A percentile compares a stretch with the other conserved stretches of the same genome.
These are phyloP conservation scores for Gymnothorax reevesii DNA, from an alignment of 2,797 vertebrate genomes.

Conservation along the genomic window DNA sequence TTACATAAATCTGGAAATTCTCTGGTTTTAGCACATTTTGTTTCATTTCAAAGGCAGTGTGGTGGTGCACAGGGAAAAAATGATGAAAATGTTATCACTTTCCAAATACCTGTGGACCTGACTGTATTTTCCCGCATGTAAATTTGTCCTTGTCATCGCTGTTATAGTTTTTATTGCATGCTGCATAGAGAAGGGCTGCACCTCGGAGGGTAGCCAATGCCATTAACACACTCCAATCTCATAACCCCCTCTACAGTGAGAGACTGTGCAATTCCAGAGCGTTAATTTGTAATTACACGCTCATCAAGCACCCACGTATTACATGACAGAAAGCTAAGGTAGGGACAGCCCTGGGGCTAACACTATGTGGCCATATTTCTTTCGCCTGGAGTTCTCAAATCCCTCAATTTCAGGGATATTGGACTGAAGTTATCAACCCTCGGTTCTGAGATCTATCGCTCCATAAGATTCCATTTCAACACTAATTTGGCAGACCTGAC, in stretches of 20 bases:
- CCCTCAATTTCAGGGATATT: background rate
- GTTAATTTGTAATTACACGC: constrained; percentile 2
- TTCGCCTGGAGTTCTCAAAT: background rate
- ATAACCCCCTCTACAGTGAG: background rate
- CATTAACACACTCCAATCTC: background rate
- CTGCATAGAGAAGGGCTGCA: background rate
- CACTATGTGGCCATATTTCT: background rate
- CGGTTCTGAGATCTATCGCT: too few species aligned
- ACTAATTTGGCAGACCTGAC: too few species aligned
- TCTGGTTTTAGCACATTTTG: too few species aligned
- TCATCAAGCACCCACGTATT: background rate
- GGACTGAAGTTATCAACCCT: too few species aligned
- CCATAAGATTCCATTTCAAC: too few species aligned
- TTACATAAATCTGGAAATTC: too few species aligned
- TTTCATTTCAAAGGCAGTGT: too few species aligned
- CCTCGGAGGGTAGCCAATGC: background rate
- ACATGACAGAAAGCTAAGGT: background rate
- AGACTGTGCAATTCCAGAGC: background rate
- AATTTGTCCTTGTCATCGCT: too few species aligned
- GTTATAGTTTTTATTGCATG: background rate
- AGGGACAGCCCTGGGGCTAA: background rate
- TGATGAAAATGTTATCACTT: too few species aligned
- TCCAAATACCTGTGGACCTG: too few species aligned
- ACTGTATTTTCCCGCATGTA: too few species aligned
- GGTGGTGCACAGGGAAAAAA: too few species aligned